Base-by-base conservation (phyloP, 2,888 invertebrate genomes). In the Spodoptera picta region DNA sequence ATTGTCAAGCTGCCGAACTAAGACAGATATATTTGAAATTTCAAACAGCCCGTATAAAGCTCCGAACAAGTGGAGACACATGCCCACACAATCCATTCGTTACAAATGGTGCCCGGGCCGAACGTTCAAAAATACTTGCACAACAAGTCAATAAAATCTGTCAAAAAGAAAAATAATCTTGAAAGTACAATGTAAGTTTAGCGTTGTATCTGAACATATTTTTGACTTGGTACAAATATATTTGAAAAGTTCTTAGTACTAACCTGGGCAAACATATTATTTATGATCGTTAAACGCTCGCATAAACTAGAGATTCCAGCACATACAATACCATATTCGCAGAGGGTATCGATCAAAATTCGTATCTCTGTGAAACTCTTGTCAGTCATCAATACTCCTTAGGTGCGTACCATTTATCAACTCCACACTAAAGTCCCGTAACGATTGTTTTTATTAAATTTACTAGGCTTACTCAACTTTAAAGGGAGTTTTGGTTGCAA, bases 371-470 rank as follows among this genome's bases (percentile, higher is more conserved):
- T 50, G 52, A 44, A 66, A 31, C 46, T 60, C 62, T 44, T 45
- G 36, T 61, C 44, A 49, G 52, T 59, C 55, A 70, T 70, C 66
- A 70, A 61, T 71, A 63, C 56, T 61, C 60, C 46, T 44, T 63
- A 70, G 27, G 45, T 63, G 54, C 49, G 19, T 23, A 49, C 54
- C 52, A 61, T 78, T 68, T 64, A 52, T 78, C 75, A 64, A 51
- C 54, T 49, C 54, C 47, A 55, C 73, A 65, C 69, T 56, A 69
- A 72, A 66, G 52, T 66, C 48, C 66, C 72, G 66, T 71, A 77
- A 59, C 65, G 77, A 77, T 78, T 87, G 83, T 90, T 90, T 91
- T 91, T 89, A 91, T 92, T 92, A 86, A 90, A 92, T 92, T 90
- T 87, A 82, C 83, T 80, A 65, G 78, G 86, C 85, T 89, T 87